phyloP scores from a whole-genome alignment of 2,797 vertebrate species.

The Oreochromis grahami region DNA sequence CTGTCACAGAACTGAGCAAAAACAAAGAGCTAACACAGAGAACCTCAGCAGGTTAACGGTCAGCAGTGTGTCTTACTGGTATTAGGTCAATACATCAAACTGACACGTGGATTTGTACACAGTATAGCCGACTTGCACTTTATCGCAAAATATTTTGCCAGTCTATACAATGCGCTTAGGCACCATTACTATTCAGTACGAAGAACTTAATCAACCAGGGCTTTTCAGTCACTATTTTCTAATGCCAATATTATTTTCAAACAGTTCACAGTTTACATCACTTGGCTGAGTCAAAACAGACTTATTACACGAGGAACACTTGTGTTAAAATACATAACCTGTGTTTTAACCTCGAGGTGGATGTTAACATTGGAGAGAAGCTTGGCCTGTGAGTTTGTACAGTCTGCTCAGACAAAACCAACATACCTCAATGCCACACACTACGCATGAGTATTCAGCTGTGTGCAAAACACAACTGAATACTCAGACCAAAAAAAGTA shows the following conservation, averaged over 20 bases:
- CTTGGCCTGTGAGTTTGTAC: background rate
- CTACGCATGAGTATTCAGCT: background rate
- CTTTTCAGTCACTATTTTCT: background rate
- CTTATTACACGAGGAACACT: background rate
- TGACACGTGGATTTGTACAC: background rate
- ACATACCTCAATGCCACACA: background rate
- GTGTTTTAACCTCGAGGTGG: background rate
- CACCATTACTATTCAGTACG: background rate
- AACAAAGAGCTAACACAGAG: background rate
- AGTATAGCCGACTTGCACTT: background rate
- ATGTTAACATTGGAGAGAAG: background rate
- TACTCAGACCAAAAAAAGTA: conserved; percentile 1
- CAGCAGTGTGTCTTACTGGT: background rate
- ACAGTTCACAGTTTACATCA: background rate
- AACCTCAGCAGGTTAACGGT: background rate
- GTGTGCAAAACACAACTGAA: background rate
- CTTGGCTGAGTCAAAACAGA: background rate
- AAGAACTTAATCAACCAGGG: background rate
- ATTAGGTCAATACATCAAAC: background rate
- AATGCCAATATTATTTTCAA: background rate
- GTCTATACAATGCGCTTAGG: background rate
- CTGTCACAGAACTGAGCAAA: background rate
- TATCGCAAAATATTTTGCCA: background rate
- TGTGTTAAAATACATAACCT: background rate
- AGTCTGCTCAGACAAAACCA: background rate